Percentiles rank a stretch among this genome's conserved stretches.
Evolutionary conservation across 2,888 invertebrate species (phyloP).

Genomic region (Dilophus febrilis): DNA sequence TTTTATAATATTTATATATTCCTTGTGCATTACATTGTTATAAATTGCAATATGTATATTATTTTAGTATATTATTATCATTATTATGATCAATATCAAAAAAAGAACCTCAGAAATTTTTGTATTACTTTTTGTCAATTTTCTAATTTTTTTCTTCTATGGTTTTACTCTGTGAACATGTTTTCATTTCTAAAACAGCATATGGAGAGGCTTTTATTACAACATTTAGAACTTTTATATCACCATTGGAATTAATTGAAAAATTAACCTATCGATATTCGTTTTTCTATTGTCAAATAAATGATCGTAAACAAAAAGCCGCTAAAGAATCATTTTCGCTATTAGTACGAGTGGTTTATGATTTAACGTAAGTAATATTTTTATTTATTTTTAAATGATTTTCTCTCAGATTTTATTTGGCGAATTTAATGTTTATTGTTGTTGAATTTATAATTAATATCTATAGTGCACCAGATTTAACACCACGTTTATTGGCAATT

Average conservation of each 20-base stretch:
- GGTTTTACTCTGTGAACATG: neutral
- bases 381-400: constrained; percentile 1
- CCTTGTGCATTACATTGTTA: too few relatives aligned
- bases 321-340: constrained; percentile 81
- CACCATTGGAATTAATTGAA: constrained; percentile 68
- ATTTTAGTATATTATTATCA: too few relatives aligned
- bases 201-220: constrained; percentile 85
- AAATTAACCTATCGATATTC: constrained; percentile 54
- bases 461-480: constrained; percentile 71
- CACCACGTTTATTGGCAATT: constrained; percentile 57
- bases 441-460: too few relatives aligned
- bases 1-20: too few relatives aligned
- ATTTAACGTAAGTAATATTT: constrained; percentile 69
- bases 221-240: constrained; percentile 90
- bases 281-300: constrained; percentile 51
- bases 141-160: constrained; percentile 11
- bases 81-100: neutral
- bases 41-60: too few relatives aligned
- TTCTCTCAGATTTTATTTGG: too few relatives aligned
- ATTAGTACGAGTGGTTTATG: constrained; percentile 85
- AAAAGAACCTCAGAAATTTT: neutral
- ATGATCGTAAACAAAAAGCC: constrained; percentile 51
- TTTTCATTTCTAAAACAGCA: too few relatives aligned
- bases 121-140: constrained; percentile 1
- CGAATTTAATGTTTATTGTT: too few relatives aligned